Percentiles rank a stretch among this genome's conserved stretches.
Conservation (phyloP, 2,113 vertebrate genomes). For the Mus pahari region DNA sequence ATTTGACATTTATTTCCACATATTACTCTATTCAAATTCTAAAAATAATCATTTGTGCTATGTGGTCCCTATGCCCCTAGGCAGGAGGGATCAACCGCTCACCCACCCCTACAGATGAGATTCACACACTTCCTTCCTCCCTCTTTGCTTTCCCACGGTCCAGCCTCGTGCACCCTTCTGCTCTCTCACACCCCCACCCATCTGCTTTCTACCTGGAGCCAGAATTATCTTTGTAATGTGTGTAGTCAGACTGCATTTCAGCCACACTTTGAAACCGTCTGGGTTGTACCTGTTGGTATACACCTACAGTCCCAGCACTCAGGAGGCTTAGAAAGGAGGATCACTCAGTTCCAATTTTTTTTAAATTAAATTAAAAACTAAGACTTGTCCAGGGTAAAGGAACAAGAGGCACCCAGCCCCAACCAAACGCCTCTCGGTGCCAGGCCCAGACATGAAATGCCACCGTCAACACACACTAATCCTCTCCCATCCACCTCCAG, state of each 20-base stretch:
- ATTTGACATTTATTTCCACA: background rate
- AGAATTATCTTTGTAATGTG: background rate
- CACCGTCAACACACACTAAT: rapidly evolving
- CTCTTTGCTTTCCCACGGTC: background rate
- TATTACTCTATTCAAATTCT: background rate
- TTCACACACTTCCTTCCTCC: background rate
- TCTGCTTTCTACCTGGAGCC: background rate
- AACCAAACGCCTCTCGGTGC: rapidly evolving
- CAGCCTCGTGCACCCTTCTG: background rate
- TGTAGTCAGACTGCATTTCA: background rate
- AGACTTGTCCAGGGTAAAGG: background rate
- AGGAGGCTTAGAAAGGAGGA: background rate
- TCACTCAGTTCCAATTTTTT: background rate
- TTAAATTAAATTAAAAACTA: background rate
- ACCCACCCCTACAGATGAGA: background rate
- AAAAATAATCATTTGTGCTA: background rate
- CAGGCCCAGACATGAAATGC: background rate
- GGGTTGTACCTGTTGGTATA: background rate
- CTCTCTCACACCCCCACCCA: background rate
- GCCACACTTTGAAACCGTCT: background rate
- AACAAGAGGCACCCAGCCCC: background rate
- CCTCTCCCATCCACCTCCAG: background rate
- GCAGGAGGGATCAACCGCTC: background rate
- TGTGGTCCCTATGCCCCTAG: background rate
- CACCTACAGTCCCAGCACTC: background rate